Percentiles rank a stretch among this genome's conserved stretches.
These are phyloP conservation scores for Tiliacea aurago DNA, from an alignment of 2,888 invertebrate species.

Conservation along the genomic window DNA sequence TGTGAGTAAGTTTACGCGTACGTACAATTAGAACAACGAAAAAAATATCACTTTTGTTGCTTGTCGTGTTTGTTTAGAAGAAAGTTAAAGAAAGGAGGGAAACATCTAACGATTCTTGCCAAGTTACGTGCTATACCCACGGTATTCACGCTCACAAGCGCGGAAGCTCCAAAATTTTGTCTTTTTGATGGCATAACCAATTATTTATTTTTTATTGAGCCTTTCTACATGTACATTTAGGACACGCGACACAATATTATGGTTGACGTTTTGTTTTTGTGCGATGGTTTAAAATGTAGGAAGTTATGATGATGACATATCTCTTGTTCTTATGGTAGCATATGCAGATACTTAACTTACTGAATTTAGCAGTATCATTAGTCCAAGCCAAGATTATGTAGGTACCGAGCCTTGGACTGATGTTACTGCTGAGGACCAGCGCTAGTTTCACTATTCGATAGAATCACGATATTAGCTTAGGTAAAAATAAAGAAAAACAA, in stretches of 20 bases:
- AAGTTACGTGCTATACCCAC: no score
- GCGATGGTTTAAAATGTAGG: background rate
- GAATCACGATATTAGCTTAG: background rate
- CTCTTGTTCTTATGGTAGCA: conserved; percentile 15
- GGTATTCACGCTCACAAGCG: conserved; percentile 15
- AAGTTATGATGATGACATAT: background rate
- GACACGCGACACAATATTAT: conserved; percentile 12
- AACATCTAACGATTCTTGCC: no score
- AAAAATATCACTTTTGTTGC: no score
- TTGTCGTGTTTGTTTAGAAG: no score
- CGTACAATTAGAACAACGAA: no score
- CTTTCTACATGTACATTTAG: conserved; percentile 27
- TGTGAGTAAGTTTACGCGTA: no score
- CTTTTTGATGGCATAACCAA: conserved; percentile 29
- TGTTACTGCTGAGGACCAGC: background rate
- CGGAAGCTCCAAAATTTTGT: conserved; percentile 32
- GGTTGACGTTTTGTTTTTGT: conserved; percentile 18
- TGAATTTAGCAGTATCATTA: no score
- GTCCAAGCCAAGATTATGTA: no score
- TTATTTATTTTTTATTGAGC: conserved; percentile 25
- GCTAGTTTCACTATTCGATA: background rate
- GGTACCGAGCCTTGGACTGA: background rate
- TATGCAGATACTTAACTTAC: no score
- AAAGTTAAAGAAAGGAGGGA: no score
- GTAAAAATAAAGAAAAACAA: background rate